Base-by-base conservation (phyloP, 2,113 vertebrate species). In the Paratilapia polleni region DNA sequence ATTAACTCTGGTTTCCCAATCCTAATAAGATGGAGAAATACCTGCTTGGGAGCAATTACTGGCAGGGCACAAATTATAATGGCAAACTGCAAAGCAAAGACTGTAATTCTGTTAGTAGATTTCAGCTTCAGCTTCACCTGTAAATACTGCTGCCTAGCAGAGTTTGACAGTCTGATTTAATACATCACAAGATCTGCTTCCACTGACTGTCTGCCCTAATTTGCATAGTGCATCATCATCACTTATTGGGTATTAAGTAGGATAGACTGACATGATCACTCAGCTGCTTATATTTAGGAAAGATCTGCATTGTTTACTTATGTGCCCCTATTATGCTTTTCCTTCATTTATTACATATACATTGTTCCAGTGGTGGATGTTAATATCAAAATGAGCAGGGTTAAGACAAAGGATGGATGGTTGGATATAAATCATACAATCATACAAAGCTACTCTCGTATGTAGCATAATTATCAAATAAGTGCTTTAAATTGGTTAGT, bases 11-110 rank as follows among this genome's bases (percentile, higher is more conserved):
- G 28, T 88, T 83, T 85, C 64, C 75, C 10, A 60, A 22, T 66
- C 76, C 31, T 83, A 87, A 76, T 76, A 59, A 86, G 68, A 88
- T 54, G 73, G 77, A 84, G 83, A 88, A 89, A 85, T 76, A 86
- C 73, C 80, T 90, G 88, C 61, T 80, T 61, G 66, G 19, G 2
- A 80, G 84, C 43, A 85, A 87, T 92, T 85, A 91, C 89, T 43
- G 11, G 26, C 19, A 74, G 73, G 68, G 34, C 43, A 86, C 70
- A 92, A 79, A 86, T 87, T 88, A 56, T 70, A 87, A 82, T 9
- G 2, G 43, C 58, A 78, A 82, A 82, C 52, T 66, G 66, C 22
- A 75, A 78, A 76, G 82, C 47, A 52, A 61, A 82, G 31, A 68
- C 61, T 77, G 57, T 74, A 83, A 91, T 91, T 89, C 76, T 22